Evolutionary conservation across 2,113 vertebrate species (phyloP).

Genomic region (Excalfactoria chinensis): DNA sequence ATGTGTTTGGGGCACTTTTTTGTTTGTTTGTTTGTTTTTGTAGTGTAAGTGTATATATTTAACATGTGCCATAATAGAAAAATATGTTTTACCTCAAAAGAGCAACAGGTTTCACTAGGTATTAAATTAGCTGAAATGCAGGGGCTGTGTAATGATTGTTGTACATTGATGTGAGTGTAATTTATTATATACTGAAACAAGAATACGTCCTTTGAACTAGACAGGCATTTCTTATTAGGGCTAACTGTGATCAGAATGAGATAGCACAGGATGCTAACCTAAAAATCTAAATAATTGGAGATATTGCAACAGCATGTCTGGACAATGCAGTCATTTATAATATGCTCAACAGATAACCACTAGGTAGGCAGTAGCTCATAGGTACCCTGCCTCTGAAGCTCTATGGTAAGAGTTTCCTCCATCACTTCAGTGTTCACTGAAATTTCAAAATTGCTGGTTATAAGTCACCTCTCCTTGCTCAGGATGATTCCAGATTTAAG

Average conservation of each 20-base stretch:
- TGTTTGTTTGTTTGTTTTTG: conserved; percentile 15
- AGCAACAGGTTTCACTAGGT: not conserved
- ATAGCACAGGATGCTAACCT: not conserved
- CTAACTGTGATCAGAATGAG: not conserved
- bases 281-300: not conserved
- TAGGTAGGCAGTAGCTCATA: not conserved
- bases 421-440: not conserved
- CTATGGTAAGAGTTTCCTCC: not conserved
- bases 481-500: not conserved
- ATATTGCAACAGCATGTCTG: not conserved
- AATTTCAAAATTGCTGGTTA: not conserved
- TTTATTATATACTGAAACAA: not conserved
- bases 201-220: not conserved
- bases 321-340: not conserved
- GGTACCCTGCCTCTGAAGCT: not conserved
- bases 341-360: not conserved
- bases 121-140: not conserved
- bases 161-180: not conserved
- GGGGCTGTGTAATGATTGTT: not conserved
- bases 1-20: conserved; percentile 51
- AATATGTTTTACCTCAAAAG: conserved; percentile 68
- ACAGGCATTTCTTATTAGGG: not conserved
- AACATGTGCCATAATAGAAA: conserved; percentile 68
- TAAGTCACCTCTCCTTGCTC: not conserved
- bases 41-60: conserved; percentile 53